Evolutionary conservation across 92 coral and sea anemone genomes (phyloP).

Genomic region (Ricordea florida): DNA sequence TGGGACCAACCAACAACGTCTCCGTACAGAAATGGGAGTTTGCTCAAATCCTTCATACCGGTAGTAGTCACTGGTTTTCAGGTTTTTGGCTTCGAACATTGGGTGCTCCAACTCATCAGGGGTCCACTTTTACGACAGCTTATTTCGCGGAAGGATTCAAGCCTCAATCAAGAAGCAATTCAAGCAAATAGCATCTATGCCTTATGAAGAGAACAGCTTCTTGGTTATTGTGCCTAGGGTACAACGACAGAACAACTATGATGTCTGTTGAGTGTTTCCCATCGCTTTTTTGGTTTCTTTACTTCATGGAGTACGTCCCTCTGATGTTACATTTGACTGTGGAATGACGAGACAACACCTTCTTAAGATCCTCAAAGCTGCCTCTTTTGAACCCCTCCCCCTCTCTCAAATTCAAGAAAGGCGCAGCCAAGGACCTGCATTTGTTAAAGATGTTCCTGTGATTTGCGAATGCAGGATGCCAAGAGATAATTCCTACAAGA

Average conservation of each 20-base stretch:
- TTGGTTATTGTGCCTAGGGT: neutral
- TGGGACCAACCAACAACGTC: slow-evolving; percentile 35
- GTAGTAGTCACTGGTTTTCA: slow-evolving; percentile 45
- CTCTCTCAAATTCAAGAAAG: too few relatives aligned
- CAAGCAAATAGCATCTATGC: too few relatives aligned
- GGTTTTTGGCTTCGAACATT: too few relatives aligned
- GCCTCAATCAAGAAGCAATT: slow-evolving; percentile 9
- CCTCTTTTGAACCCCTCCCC: neutral
- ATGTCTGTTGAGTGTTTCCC: neutral
- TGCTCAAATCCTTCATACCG: too few relatives aligned
- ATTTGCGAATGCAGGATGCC: too few relatives aligned
- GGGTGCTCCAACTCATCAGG: neutral
- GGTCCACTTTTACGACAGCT: slow-evolving; percentile 36
- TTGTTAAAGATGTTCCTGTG: too few relatives aligned
- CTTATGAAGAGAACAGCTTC: neutral
- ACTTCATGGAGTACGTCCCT: too few relatives aligned
- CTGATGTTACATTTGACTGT: neutral
- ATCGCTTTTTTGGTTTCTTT: neutral
- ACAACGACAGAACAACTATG: neutral
- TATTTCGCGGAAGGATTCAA: neutral
- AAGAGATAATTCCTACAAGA: too few relatives aligned
- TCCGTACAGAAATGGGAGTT: too few relatives aligned
- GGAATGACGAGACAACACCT: neutral
- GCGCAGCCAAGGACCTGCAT: too few relatives aligned
- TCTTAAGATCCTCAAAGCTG: neutral